Evolutionary conservation across 2,113 vertebrate species (phyloP).

Genomic region (Oncorhynchus keta): DNA sequence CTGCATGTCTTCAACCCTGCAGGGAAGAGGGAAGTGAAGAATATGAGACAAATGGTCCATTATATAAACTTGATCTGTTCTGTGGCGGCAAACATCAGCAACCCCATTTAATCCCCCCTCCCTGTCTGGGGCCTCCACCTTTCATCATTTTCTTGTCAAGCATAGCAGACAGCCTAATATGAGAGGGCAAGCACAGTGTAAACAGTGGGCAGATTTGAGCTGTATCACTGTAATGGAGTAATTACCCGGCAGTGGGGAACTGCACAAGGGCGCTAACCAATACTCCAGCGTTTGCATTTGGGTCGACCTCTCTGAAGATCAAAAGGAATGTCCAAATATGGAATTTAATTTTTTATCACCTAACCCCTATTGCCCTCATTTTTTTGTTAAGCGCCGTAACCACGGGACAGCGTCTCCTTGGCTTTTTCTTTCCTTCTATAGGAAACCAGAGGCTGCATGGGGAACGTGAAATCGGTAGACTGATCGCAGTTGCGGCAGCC

Average conservation of each 20-base stretch:
- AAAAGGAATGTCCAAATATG: slow-evolving; percentile 51
- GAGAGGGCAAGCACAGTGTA: slow-evolving; percentile 43
- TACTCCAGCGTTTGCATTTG: slow-evolving; percentile 4
- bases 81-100: slow-evolving; percentile 31
- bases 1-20: neutral
- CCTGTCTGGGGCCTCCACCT: slow-evolving; percentile 3
- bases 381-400: slow-evolving; percentile 35
- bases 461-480: slow-evolving; percentile 43
- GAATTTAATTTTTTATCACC: slow-evolving; percentile 49
- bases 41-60: slow-evolving; percentile 45
- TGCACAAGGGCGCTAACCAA: slow-evolving; percentile 27
- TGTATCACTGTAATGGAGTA: slow-evolving; percentile 48
- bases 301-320: slow-evolving; percentile 26
- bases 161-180: slow-evolving; percentile 43
- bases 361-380: slow-evolving; percentile 18
- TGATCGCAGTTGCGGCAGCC: slow-evolving; percentile 42
- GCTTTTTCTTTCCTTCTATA: slow-evolving; percentile 28
- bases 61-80: slow-evolving; percentile 53
- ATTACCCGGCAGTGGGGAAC: slow-evolving; percentile 42
- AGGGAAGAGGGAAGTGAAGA: slow-evolving; percentile 28
- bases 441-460: slow-evolving; percentile 14
- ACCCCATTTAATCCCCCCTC: slow-evolving; percentile 31
- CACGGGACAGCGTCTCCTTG: slow-evolving; percentile 35
- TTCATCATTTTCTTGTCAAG: slow-evolving; percentile 55
- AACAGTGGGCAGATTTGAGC: slow-evolving; percentile 49